Evolutionary conservation across 64 coral and sea anemone species (phyloP), one percentile per base, ranked within the genome.

Genomic region (Hydrozoanthus tunicans): DNA sequence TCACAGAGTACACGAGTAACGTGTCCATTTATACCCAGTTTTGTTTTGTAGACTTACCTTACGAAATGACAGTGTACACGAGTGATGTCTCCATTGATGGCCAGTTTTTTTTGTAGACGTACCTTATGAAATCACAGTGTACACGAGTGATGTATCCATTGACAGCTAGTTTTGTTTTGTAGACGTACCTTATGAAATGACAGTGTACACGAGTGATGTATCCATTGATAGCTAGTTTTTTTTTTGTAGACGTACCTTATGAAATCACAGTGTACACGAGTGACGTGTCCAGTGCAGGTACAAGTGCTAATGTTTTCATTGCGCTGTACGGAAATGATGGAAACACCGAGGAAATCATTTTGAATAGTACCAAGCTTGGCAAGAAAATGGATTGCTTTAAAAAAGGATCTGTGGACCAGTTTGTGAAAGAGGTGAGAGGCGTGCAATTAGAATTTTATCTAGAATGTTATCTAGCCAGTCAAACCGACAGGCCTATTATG

Each of bases 381-480:
- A 99, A 99, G 63, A 95, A 99, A 73, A 99, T 95, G 59, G 94
- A 90, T 24, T 95, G 93, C 73, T 99, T 99, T 73, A 93, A 93
- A 23, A 95, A 90, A 80, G 96, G 94, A 15, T 99, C 96, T 24
- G 75, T 93, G 26, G 94, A 99, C 73, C 96, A 94, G 79, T 99
- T 99, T 72, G 96, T 99, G 1, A 99, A 99, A 73, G 96, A 99
- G 94, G 96, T 99, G 59, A 65, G 82, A 27, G 2, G 74, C 23
- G 7, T 43, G 2, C 32, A 43, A 43, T 43, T 2, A 43, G 32
- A 43, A 43, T 43, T 43, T 43, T 43, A 2, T 20, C 20, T 20
- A 20, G 20, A 20, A 20, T 20, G 32, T 43, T 43, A 43, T 43
- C 32, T 43, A 43, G 32, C 32, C 32, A 43, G 32, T 43, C 32